These are phyloP conservation scores for Pristionchus entomophagus DNA, from an alignment of 2,888 invertebrate species.

Conservation along the genomic window DNA sequence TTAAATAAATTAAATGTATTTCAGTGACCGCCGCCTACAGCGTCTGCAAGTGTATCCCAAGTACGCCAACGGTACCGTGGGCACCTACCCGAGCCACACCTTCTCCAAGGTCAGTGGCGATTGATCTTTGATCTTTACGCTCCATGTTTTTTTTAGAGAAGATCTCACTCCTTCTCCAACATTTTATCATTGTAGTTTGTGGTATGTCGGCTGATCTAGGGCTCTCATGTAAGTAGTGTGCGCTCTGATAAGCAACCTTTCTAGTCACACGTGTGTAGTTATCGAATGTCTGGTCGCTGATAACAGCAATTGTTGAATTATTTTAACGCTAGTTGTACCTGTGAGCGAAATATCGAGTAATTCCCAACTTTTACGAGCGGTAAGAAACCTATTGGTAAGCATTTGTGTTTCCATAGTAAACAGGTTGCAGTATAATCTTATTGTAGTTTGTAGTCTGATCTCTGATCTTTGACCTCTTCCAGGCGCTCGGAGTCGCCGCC, in stretches of 20 bases:
- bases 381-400: too few relatives aligned
- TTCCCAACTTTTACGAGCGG: too few relatives aligned
- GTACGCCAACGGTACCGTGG: constrained; percentile 74
- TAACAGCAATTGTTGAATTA: too few relatives aligned
- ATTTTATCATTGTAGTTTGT: too few relatives aligned
- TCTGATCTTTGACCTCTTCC: neutral
- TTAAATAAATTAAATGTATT: neutral
- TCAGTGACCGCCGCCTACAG: constrained; percentile 47
- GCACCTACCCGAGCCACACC: constrained; percentile 83
- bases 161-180: too few relatives aligned
- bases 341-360: too few relatives aligned
- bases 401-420: too few relatives aligned
- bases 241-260: neutral
- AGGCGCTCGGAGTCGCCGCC: constrained; percentile 92
- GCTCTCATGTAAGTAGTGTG: neutral
- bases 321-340: too few relatives aligned
- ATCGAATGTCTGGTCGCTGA: too few relatives aligned
- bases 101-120: constrained; percentile 84
- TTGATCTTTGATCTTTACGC: neutral
- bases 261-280: too few relatives aligned
- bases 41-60: constrained; percentile 72
- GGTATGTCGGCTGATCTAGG: neutral
- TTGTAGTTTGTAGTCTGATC: neutral
- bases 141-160: too few relatives aligned
- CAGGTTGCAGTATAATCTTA: neutral